phyloP scores from a whole-genome alignment of 2,888 invertebrate species.

The Agriotes lineatus region DNA sequence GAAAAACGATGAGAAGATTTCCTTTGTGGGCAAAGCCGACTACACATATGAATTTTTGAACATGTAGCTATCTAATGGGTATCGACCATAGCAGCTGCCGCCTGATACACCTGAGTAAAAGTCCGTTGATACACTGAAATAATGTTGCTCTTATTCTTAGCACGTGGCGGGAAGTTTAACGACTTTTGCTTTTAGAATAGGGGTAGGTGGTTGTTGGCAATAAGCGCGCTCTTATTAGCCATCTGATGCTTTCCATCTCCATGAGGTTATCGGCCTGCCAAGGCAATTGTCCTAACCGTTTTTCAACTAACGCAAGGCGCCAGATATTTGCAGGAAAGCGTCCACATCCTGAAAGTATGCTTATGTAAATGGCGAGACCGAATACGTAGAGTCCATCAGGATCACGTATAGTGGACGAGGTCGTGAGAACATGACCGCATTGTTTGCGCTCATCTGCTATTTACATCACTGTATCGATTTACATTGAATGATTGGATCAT shows the following conservation, averaged over 20 bases:
- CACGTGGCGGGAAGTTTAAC: conserved; percentile 57
- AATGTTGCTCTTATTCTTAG: conserved; percentile 56
- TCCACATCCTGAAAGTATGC: conserved; percentile 33
- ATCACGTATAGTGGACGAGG: conserved; percentile 45
- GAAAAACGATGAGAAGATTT: too few species aligned
- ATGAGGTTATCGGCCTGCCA: conserved; percentile 26
- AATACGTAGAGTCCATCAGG: conserved; percentile 39
- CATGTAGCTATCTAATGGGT: conserved; percentile 9
- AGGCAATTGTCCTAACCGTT: neutral
- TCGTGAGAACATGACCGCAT: conserved; percentile 50
- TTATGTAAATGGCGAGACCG: conserved; percentile 39
- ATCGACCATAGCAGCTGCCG: conserved; percentile 36
- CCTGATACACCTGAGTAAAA: conserved; percentile 56
- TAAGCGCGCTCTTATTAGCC: conserved; percentile 34
- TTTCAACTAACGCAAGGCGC: neutral
- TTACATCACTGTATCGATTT: conserved; percentile 46
- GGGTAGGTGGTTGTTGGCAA: conserved; percentile 46
- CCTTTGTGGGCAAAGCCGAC: too few species aligned
- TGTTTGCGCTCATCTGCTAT: conserved; percentile 46
- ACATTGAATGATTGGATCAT: conserved; percentile 47
- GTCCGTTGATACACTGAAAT: conserved; percentile 56
- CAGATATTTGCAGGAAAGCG: neutral
- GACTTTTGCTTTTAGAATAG: conserved; percentile 54
- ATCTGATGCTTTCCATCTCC: conserved; percentile 29
- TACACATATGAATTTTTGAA: neutral